phyloP scores from a whole-genome alignment of 2,888 invertebrate genomes.

The Parnassius mnemosyne region DNA sequence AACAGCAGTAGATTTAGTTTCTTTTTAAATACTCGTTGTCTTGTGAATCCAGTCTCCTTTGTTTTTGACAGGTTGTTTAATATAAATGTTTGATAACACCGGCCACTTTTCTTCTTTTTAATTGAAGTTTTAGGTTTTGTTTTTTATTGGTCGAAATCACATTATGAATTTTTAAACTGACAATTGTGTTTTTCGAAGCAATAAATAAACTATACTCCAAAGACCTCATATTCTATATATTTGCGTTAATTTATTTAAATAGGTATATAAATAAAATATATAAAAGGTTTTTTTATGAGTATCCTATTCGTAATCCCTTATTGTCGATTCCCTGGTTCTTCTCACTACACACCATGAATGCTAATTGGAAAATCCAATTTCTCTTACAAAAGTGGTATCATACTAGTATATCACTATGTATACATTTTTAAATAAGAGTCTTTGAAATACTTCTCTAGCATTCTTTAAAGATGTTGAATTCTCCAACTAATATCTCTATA shows the following conservation, averaged over 20 bases:
- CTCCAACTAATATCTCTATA: slow-evolving; percentile 13
- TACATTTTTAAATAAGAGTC: not conserved
- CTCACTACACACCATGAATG: slow-evolving; percentile 29
- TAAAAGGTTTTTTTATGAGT: not conserved
- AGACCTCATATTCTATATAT: no score
- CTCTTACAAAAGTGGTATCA: not conserved
- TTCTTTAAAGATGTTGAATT: slow-evolving; percentile 8
- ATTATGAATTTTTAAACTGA: not conserved
- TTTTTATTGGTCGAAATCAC: no score
- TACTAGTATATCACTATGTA: no score
- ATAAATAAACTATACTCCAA: no score
- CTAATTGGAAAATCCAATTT: slow-evolving; percentile 18
- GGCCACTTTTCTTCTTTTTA: no score
- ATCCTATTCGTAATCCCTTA: slow-evolving; percentile 39
- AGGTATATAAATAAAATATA: no score
- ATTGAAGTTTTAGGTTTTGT: no score
- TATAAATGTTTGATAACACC: no score
- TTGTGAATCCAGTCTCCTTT: not conserved
- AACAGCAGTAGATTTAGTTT: slow-evolving; percentile 43
- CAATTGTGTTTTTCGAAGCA: not conserved
- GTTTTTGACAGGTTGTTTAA: no score
- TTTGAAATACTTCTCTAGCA: not conserved
- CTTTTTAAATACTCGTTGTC: not conserved
- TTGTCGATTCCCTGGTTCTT: slow-evolving; percentile 60
- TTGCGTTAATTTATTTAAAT: no score